Percentiles rank a stretch among this genome's conserved stretches.
Evolutionary conservation across 2,113 vertebrate species (phyloP).

Genomic region (Saccopteryx bilineata): DNA sequence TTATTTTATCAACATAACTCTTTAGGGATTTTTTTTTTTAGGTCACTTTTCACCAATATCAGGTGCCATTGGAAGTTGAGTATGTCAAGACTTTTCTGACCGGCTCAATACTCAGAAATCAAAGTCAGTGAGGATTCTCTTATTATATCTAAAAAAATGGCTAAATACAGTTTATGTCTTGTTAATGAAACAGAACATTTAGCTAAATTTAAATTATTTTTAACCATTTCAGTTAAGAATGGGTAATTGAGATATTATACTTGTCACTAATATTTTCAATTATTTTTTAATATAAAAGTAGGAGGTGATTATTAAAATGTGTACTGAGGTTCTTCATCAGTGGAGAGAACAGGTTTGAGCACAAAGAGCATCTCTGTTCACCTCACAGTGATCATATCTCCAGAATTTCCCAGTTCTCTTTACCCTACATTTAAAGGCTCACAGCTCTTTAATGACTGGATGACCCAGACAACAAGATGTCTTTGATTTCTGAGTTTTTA

Average conservation of each 20-base stretch:
- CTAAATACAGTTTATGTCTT: background rate
- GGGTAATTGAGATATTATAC: background rate
- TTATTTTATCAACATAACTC: background rate
- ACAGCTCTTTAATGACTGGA: background rate
- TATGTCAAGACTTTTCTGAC: background rate
- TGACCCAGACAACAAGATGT: background rate
- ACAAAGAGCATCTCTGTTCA: background rate
- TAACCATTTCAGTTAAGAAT: background rate
- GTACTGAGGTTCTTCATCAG: background rate
- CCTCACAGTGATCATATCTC: background rate
- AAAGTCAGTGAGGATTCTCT: background rate
- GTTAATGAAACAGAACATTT: background rate
- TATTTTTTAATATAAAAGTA: background rate
- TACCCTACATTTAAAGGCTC: background rate
- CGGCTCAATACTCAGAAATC: background rate
- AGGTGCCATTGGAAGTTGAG: background rate
- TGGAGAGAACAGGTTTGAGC: background rate
- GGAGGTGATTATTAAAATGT: background rate
- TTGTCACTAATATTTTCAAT: background rate
- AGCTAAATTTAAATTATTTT: conserved; percentile 6
- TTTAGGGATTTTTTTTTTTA: background rate
- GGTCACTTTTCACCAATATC: background rate
- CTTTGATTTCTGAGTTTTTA: background rate
- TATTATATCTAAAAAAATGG: background rate
- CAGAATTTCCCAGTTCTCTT: background rate